Evolutionary conservation across 2,888 invertebrate genomes (phyloP).

Genomic region (Melipona beecheii): DNA sequence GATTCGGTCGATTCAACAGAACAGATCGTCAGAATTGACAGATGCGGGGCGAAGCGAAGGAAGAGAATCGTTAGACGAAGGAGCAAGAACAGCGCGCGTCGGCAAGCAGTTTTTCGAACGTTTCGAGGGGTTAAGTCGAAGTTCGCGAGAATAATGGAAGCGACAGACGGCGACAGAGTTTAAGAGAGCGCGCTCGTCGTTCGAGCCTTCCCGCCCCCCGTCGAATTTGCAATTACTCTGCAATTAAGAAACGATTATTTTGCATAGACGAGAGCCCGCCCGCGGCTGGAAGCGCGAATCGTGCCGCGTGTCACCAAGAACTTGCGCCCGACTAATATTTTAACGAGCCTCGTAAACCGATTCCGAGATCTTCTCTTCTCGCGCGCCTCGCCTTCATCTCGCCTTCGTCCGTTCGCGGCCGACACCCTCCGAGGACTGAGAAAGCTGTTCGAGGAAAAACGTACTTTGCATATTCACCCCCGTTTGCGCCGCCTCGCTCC

Average conservation of each 20-base stretch:
- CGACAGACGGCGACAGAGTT: constrained; percentile 73
- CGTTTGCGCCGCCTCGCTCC: constrained; percentile 27
- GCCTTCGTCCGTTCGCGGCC: background rate
- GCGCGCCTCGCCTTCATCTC: background rate
- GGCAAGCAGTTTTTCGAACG: constrained; percentile 47
- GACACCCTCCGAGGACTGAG: constrained; percentile 3
- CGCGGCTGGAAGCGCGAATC: constrained; percentile 69
- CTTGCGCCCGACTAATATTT: constrained; percentile 82
- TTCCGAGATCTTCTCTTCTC: constrained; percentile 70
- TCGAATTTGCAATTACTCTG: constrained; percentile 82
- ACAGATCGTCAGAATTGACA: background rate
- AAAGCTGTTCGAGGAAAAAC: constrained; percentile 77
- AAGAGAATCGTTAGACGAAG: too few relatives aligned
- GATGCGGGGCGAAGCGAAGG: background rate
- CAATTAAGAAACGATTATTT: constrained; percentile 84
- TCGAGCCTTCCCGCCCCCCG: too few relatives aligned
- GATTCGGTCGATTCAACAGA: too few relatives aligned
- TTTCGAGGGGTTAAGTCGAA: constrained; percentile 70
- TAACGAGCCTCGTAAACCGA: constrained; percentile 83
- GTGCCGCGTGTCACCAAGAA: constrained; percentile 83
- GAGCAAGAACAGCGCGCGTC: background rate
- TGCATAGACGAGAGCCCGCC: constrained; percentile 77
- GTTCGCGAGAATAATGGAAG: constrained; percentile 74
- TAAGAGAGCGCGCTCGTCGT: constrained; percentile 43
- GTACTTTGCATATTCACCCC: constrained; percentile 81